Conservation (phyloP, 2,888 invertebrate species). For the Gastracanthus pulcherrimus region DNA sequence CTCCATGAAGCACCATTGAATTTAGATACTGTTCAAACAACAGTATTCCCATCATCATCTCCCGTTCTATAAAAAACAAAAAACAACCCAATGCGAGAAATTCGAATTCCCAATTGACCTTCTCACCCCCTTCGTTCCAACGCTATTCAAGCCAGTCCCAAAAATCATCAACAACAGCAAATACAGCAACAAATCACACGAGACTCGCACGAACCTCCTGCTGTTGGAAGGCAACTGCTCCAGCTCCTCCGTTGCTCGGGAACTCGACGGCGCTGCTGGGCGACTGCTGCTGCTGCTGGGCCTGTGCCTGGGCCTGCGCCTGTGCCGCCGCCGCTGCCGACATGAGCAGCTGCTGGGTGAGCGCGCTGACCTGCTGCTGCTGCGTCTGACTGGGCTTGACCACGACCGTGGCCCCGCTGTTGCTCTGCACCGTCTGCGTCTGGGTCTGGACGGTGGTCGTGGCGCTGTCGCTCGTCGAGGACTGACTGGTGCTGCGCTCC, state of each 20-base stretch:
- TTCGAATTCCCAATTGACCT: no score
- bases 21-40: no score
- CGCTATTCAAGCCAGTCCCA: no score
- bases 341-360: constrained; percentile 69
- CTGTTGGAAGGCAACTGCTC: constrained; percentile 67
- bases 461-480: constrained; percentile 65
- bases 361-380: constrained; percentile 65
- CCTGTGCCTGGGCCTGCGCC: no score
- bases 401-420: constrained; percentile 48
- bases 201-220: constrained; percentile 60
- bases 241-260: constrained; percentile 68
- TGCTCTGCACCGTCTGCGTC: constrained; percentile 65
- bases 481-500: constrained; percentile 83
- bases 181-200: no score
- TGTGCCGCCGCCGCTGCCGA: constrained; percentile 8
- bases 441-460: constrained; percentile 70
- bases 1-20: no score
- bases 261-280: constrained; percentile 65
- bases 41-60: no score
- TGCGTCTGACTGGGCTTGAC: constrained; percentile 59
- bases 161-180: no score
- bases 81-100: no score
- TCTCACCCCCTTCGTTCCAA: no score
- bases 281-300: no score
- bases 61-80: no score